Evolutionary conservation across 2,113 vertebrate genomes (phyloP).

Genomic region (Cyrtonyx montezumae): DNA sequence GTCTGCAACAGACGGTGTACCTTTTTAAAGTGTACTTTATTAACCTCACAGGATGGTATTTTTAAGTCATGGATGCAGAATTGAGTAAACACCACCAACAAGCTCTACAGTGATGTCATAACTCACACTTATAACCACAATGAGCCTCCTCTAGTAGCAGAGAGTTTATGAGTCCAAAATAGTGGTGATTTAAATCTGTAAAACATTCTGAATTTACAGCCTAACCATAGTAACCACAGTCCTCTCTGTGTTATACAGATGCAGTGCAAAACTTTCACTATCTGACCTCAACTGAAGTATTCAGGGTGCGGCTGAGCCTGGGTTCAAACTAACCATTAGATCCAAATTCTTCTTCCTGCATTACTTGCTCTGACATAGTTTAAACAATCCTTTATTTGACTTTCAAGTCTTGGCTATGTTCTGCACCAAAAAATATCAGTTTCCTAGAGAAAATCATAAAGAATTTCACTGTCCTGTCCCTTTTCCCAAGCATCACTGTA

Average conservation of each 20-base stretch:
- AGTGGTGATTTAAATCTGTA: neutral
- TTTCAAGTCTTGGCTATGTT: neutral
- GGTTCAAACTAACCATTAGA: neutral
- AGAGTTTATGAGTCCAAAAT: neutral
- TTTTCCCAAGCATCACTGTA: neutral
- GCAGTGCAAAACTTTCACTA: neutral
- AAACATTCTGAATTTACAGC: neutral
- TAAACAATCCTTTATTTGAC: neutral
- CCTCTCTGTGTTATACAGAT: rapidly evolving
- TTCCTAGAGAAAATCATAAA: neutral
- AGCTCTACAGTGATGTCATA: neutral
- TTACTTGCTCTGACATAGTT: neutral
- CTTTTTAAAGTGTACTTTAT: neutral
- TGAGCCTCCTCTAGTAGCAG: neutral
- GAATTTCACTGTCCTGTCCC: neutral
- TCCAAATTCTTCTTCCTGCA: neutral
- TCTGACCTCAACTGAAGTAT: neutral
- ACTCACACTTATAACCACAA: neutral
- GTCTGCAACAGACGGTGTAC: neutral
- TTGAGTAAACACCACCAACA: neutral
- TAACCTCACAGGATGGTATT: neutral
- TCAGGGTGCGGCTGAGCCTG: neutral
- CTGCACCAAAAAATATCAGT: neutral
- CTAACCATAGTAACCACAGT: neutral
- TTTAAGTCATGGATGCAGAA: neutral